Base-by-base conservation (phyloP, 2,113 vertebrate species). In the Laticauda laticaudata region DNA sequence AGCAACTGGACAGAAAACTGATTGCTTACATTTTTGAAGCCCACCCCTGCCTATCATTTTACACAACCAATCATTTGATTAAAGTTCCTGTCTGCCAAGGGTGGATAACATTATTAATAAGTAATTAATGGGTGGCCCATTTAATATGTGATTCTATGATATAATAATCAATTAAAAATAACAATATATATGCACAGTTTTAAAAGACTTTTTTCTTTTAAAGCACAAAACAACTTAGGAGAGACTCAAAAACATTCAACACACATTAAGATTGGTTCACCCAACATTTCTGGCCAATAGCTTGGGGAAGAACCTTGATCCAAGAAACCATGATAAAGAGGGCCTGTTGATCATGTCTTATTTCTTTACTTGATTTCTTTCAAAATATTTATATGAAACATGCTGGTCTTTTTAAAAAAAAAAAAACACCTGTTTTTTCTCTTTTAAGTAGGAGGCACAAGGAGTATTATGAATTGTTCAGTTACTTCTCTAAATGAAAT, bases 401-500 rank as follows among this genome's bases (percentile, higher is more conserved):
- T 75, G 18, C 0, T 91, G 20, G 91, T 94, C 95, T 91, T 8
- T 90, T 93, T 45, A 57, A 55, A 92, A 86, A 90, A 88, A 29
- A 0, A 39, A 39, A 39, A 39, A 39, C 34, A 39, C 34, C 6
- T 94, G 91, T 92, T 90, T 1, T 91, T 61, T 93, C 59, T 54
- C 81, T 88, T 64, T 64, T 87, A 93, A 89, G 45, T 0, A 94
- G 55, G 11, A 91, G 9, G 92, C 93, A 92, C 5, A 96, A 94
- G 48, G 93, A 93, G 0, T 92, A 57, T 91, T 96, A 95, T 95
- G 95, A 95, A n/a, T 75, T 93, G 0, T 3, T 39, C 18, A 96
- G 86, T 94, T 96, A 69, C n/a, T 93, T 96, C 94, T 21, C 91
- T 94, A 21, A 1, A 95, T 91, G n/a, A 95, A 92, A 0, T 89